A percentile compares a stretch with the other conserved stretches of the same genome.
These are phyloP conservation scores for Diogma glabrata DNA, from an alignment of 2,888 invertebrate species.

Conservation along the genomic window DNA sequence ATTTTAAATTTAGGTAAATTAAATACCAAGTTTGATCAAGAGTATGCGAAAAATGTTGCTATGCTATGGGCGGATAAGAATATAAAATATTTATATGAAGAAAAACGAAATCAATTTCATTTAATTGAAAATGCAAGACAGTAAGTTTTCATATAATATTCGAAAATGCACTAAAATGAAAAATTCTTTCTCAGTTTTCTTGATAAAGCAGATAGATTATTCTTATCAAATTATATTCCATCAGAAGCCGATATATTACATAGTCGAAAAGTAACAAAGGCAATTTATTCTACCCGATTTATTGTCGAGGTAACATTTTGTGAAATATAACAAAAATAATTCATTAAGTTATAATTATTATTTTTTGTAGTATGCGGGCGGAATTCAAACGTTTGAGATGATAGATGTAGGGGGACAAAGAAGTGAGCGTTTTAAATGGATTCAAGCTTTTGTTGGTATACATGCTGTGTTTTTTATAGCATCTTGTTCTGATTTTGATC, in stretches of 20 bases:
- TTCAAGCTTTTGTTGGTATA: constrained; percentile 69
- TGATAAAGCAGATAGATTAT: constrained; percentile 54
- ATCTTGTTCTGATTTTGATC: constrained; percentile 71
- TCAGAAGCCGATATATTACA: constrained; percentile 64
- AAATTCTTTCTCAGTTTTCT: constrained; percentile 62
- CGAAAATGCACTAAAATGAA: background rate
- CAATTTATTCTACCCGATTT: constrained; percentile 65
- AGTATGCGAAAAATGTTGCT: constrained; percentile 58
- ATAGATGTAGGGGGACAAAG: constrained; percentile 77
- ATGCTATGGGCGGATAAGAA: constrained; percentile 58
- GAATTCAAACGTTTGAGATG: constrained; percentile 62
- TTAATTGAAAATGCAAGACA: constrained; percentile 72
- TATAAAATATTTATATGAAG: constrained; percentile 55
- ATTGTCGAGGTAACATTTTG: constrained; percentile 55
- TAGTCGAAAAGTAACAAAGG: constrained; percentile 60
- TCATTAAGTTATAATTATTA: background rate
- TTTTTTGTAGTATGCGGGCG: constrained; percentile 55
- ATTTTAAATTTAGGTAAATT: constrained; percentile 41
- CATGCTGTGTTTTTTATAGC: constrained; percentile 70
- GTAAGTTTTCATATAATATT: constrained; percentile 46
- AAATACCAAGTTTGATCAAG: constrained; percentile 36
- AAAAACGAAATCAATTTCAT: constrained; percentile 63
- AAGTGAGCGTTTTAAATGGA: constrained; percentile 70
- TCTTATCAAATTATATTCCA: constrained; percentile 53
- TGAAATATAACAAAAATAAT: no score